These are phyloP conservation scores for Cebus imitator DNA, from an alignment of 2,113 vertebrate genomes.

Conservation along the genomic window DNA sequence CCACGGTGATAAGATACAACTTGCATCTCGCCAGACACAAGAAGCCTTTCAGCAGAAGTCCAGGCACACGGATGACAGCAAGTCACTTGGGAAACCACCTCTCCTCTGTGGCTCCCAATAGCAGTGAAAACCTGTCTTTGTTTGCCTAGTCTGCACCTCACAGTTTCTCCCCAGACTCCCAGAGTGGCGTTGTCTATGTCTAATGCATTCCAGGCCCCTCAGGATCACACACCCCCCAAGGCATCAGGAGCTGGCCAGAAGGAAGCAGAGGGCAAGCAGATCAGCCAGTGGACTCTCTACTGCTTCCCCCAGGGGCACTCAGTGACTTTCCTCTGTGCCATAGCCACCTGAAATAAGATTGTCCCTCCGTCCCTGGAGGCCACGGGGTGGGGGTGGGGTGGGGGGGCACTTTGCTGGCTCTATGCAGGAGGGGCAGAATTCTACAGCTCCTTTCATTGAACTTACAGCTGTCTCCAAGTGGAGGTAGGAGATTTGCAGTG, in stretches of 20 bases:
- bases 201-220: conserved; percentile 57
- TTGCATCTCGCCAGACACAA: not conserved
- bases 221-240: not conserved
- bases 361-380: not conserved
- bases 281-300: conserved; percentile 29
- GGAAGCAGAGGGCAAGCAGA: not conserved
- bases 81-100: not conserved
- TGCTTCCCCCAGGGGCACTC: not conserved
- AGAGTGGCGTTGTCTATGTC: not conserved
- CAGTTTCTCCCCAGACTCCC: conserved; percentile 24
- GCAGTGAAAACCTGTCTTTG: conserved; percentile 65
- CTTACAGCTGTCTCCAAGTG: not conserved
- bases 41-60: not conserved
- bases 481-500: not conserved
- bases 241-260: conserved; percentile 42
- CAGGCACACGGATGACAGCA: not conserved
- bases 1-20: not conserved
- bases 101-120: not conserved
- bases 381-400: not conserved
- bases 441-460: not conserved
- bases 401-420: not conserved
- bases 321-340: not conserved
- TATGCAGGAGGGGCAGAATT: not conserved
- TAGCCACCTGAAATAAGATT: not conserved
- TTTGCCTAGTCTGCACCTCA: conserved; percentile 39